Evolutionary conservation across 2,797 vertebrate species (phyloP).

Genomic region (Gymnopithys bicolor): DNA sequence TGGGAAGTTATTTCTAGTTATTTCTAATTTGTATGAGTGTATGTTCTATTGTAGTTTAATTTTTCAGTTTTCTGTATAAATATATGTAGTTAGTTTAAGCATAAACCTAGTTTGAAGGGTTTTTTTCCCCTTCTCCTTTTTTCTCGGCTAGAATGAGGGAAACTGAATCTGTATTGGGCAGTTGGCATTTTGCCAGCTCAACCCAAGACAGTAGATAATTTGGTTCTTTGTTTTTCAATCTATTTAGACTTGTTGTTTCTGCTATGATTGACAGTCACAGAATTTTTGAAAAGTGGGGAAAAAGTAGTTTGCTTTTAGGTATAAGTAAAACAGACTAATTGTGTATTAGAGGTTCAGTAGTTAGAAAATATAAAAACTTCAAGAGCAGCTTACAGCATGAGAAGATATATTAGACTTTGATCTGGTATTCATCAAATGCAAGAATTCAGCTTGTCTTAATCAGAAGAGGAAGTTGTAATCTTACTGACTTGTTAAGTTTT

Average conservation of each 20-base stretch:
- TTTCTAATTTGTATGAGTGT: too few species aligned
- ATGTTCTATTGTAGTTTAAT: too few species aligned
- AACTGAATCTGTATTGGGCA: too few species aligned
- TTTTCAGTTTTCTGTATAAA: too few species aligned
- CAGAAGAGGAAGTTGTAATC: neutral
- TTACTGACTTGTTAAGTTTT: neutral
- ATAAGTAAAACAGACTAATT: neutral
- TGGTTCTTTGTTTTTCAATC: neutral
- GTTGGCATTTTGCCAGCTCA: too few species aligned
- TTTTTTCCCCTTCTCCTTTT: too few species aligned
- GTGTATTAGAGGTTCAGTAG: neutral
- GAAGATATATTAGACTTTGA: neutral
- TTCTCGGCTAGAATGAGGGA: too few species aligned
- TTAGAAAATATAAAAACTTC: neutral
- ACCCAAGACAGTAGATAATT: neutral
- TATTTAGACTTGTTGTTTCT: neutral
- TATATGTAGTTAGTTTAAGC: too few species aligned
- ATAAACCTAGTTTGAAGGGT: too few species aligned
- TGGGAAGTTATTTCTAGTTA: too few species aligned
- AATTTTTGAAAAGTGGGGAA: neutral
- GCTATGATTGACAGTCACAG: neutral
- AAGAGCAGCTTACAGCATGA: neutral
- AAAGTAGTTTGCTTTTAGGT: neutral
- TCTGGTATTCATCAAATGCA: neutral
- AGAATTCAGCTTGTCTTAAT: neutral